Percentiles rank a stretch among this genome's conserved stretches.
phyloP scores from a whole-genome alignment of 1,140 invertebrate genomes.

The Trachymyrmex cornetzi region DNA sequence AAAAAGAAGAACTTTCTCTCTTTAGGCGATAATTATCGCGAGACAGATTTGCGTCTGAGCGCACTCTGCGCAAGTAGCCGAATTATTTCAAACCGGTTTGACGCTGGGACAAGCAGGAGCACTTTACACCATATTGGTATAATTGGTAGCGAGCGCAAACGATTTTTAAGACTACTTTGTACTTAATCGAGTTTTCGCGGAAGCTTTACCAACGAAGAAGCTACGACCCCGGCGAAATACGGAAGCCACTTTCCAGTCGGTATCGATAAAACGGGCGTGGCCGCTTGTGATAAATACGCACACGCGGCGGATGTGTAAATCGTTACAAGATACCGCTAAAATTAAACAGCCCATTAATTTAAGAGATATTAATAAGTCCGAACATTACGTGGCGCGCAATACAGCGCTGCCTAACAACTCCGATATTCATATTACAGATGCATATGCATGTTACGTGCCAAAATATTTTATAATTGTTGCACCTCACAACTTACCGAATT shows the following conservation, averaged over 20 bases:
- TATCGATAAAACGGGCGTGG: slow-evolving; percentile 68
- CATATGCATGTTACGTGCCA: slow-evolving; percentile 42
- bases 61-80: slow-evolving; percentile 25
- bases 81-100: slow-evolving; percentile 56
- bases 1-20: not conserved
- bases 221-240: slow-evolving; percentile 41
- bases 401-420: not conserved
- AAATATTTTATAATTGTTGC: slow-evolving; percentile 57
- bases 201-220: slow-evolving; percentile 36
- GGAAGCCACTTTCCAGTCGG: slow-evolving; percentile 25
- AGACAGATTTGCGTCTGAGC: slow-evolving; percentile 38
- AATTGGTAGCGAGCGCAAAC: slow-evolving; percentile 49
- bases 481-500: slow-evolving; percentile 58
- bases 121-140: slow-evolving; percentile 32
- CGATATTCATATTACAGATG: slow-evolving; percentile 19
- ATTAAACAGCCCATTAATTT: slow-evolving; percentile 57
- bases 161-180: slow-evolving; percentile 52
- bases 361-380: slow-evolving; percentile 54
- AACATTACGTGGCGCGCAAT: slow-evolving; percentile 42
- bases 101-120: slow-evolving; percentile 1
- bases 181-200: slow-evolving; percentile 51
- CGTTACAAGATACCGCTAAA: slow-evolving; percentile 55
- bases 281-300: slow-evolving; percentile 46
- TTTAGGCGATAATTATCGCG: slow-evolving; percentile 49
- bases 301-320: slow-evolving; percentile 41